Evolutionary conservation across 2,888 invertebrate species (phyloP).

Genomic region (Alloplasta piceator): DNA sequence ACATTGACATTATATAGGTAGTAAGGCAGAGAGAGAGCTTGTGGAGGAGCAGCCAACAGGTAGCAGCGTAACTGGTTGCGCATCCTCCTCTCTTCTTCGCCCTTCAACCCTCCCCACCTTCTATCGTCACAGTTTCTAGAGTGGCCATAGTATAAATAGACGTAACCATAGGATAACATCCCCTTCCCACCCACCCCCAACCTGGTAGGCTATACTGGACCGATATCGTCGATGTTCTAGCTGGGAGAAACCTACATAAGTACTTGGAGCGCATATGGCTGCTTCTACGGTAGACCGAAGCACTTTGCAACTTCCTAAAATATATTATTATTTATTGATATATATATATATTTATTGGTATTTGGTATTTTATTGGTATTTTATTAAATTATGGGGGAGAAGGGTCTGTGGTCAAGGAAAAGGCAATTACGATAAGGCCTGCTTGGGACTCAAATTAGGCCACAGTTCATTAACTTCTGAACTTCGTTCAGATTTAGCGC

Average conservation of each 20-base stretch:
- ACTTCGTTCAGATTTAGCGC: too few species aligned
- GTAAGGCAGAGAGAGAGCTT: constrained; percentile 18
- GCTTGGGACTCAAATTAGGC: too few species aligned
- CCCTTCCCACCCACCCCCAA: constrained; percentile 62
- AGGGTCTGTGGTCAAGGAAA: too few species aligned
- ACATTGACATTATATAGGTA: constrained; percentile 13
- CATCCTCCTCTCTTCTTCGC: constrained; percentile 12
- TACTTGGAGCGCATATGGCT: too few species aligned
- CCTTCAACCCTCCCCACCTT: not conserved
- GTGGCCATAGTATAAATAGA: constrained; percentile 79
- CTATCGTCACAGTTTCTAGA: constrained; percentile 51
- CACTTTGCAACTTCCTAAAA: too few species aligned
- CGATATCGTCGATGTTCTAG: constrained; percentile 40
- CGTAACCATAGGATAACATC: constrained; percentile 77
- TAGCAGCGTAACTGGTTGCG: constrained; percentile 59
- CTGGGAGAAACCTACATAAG: constrained; percentile 2
- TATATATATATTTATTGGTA: constrained; percentile 14
- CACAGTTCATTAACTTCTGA: too few species aligned
- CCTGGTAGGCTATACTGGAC: constrained; percentile 73
- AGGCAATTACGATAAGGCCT: too few species aligned
- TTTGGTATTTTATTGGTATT: too few species aligned
- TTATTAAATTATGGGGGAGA: too few species aligned
- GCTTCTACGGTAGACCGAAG: too few species aligned
- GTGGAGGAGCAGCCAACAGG: constrained; percentile 57
- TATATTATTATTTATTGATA: too few species aligned